A percentile compares a stretch with the other conserved stretches of the same genome.
Evolutionary conservation across 2,113 vertebrate genomes (phyloP).

Genomic region (Anser cygnoides): DNA sequence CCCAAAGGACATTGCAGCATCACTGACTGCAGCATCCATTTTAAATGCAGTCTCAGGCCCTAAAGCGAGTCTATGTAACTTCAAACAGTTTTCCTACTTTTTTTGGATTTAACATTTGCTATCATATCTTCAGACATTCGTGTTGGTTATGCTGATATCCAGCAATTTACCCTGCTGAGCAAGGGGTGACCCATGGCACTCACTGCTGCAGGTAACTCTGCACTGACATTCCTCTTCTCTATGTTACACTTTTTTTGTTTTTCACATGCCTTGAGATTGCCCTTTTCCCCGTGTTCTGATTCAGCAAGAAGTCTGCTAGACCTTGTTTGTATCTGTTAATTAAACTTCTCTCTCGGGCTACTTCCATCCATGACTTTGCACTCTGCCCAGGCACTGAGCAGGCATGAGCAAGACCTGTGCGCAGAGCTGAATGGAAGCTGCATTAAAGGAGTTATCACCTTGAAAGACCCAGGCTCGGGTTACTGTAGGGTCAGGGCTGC

Average conservation of each 20-base stretch:
- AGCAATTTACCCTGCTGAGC: neutral
- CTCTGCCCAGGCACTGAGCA: neutral
- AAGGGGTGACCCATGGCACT: neutral
- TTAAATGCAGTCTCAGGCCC: neutral
- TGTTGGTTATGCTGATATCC: neutral
- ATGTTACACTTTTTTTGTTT: neutral
- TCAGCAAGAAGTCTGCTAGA: neutral
- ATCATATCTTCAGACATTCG: neutral
- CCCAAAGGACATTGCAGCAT: neutral
- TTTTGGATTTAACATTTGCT: neutral
- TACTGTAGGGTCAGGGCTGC: neutral
- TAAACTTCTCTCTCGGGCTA: neutral
- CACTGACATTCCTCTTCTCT: neutral
- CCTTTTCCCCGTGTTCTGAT: neutral
- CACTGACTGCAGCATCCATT: neutral
- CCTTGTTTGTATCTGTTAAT: neutral
- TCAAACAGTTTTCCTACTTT: neutral
- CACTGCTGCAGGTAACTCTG: neutral
- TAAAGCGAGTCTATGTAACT: neutral
- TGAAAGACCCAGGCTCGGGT: slow-evolving; percentile 21
- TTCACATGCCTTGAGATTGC: neutral
- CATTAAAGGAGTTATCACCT: slow-evolving; percentile 14
- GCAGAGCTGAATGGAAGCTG: neutral
- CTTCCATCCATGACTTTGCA: neutral
- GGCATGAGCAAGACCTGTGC: neutral